Base-by-base conservation (phyloP, 37 sponge, comb jelly and placozoan genomes). In the Eunapius fragilis region DNA sequence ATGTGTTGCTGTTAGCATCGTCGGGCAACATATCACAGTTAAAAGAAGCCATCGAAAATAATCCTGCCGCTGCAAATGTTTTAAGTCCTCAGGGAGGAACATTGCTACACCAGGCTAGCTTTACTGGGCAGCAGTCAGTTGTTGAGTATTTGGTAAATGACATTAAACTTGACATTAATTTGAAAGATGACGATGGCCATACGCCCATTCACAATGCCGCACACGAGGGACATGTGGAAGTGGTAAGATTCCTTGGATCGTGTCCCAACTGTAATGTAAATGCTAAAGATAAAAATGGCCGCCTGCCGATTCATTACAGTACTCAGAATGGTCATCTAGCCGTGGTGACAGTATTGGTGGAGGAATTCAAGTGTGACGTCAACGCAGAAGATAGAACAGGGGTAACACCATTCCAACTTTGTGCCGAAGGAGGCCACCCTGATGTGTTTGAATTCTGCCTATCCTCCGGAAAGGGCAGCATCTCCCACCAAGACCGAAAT, bases 291-390 rank as follows among this genome's bases (percentile, higher is more conserved):
- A 69, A 72, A 10, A 75, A 89, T 58, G 76, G 70, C 6, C 80
- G 85, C 0, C 74, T 75, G 38, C 90, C 90, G 7, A 41, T 89
- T 11, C 90, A 89, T 68, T 80, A 72, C 58, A 85, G 80, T 35
- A 32, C 75, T 25, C 76, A 84, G 26, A 79, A 74, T 79, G 89
- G 89, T 14, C 89, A 89, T 67, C n/a, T 67, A 17, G 81, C 70
- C 24, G 58, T 35, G 23, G 83, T 88, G 4, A 76, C 32, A 22
- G 45, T 88, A 17, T 73, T 88, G 25, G 68, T 88, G 26, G 68
- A 70, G 36, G 41, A 76, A 25, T 67, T 47, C 28, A 41, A 88
- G 26, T 22, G 70, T 73, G 74, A 89, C 9, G 68, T 26, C 37
- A 58, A 25, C n/a, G 71, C 38, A 23, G 75, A 72, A 67, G 89